These are phyloP conservation scores for Pogona vitticeps DNA, from an alignment of 2,113 vertebrate genomes.

Conservation along the genomic window DNA sequence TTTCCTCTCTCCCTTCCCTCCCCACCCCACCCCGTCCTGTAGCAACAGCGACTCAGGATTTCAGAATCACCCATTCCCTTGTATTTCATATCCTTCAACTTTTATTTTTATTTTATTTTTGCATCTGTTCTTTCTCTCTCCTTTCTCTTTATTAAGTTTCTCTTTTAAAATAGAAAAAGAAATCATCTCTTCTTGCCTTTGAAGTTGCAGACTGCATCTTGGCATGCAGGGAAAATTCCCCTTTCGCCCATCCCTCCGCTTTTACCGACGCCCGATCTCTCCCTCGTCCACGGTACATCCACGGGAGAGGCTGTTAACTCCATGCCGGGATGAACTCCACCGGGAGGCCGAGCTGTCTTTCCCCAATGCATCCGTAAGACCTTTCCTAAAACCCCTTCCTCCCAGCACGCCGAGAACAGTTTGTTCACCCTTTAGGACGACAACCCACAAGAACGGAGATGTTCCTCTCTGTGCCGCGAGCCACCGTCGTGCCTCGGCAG, in stretches of 20 bases:
- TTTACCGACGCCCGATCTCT: not conserved
- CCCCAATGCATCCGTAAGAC: not conserved
- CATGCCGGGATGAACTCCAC: not conserved
- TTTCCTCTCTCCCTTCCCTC: not conserved
- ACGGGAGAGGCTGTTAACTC: not conserved
- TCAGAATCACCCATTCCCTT: constrained; percentile 36
- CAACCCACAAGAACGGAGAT: constrained; percentile 4
- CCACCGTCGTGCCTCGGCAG: not conserved
- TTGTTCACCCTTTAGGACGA: constrained; percentile 23
- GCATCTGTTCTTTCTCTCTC: not conserved
- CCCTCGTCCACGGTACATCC: not conserved
- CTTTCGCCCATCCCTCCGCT: not conserved
- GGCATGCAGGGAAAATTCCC: constrained; percentile 37
- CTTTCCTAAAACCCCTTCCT: constrained; percentile 15
- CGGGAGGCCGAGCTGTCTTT: constrained; percentile 12
- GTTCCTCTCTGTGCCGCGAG: accelerated
- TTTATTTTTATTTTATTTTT: constrained; percentile 9
- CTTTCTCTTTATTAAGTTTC: not conserved
- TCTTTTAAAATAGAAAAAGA: not conserved
- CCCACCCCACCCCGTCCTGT: not conserved
- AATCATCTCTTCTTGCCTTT: constrained; percentile 64
- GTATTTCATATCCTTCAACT: constrained; percentile 44
- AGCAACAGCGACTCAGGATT: constrained; percentile 35
- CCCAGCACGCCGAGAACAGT: not conserved
- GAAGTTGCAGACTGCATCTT: constrained; percentile 66